phyloP scores from a whole-genome alignment of 2,113 vertebrate genomes.

The Charadrius vociferus region DNA sequence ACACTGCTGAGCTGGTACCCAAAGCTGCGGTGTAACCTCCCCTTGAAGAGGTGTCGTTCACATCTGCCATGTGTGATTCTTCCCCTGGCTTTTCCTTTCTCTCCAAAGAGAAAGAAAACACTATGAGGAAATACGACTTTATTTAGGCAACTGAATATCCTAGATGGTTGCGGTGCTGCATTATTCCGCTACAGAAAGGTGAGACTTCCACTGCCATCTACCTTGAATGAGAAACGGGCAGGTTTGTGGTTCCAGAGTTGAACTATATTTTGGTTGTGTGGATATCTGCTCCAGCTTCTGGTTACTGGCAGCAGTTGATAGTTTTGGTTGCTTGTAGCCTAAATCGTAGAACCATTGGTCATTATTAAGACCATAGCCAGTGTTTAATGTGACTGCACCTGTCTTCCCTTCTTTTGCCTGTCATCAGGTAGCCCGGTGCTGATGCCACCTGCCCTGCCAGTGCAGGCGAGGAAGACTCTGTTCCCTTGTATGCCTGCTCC shows the following conservation, averaged over 20 bases:
- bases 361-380: background rate
- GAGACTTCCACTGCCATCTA: background rate
- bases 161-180: background rate
- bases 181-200: background rate
- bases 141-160: background rate
- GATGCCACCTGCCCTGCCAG: background rate
- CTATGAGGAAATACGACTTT: background rate
- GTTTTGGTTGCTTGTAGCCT: background rate
- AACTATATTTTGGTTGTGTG: background rate
- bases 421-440: background rate
- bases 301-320: background rate
- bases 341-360: background rate
- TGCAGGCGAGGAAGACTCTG: background rate
- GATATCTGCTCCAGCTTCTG: background rate
- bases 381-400: background rate
- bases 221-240: background rate
- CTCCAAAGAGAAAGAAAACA: background rate
- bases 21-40: background rate
- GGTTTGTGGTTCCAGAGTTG: background rate
- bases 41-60: rapidly evolving
- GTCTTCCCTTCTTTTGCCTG: background rate
- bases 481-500: background rate
- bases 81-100: background rate
- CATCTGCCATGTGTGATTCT: background rate
- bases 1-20: background rate